phyloP scores from a whole-genome alignment of 2,888 invertebrate species.

The Heterodera filipjevi region DNA sequence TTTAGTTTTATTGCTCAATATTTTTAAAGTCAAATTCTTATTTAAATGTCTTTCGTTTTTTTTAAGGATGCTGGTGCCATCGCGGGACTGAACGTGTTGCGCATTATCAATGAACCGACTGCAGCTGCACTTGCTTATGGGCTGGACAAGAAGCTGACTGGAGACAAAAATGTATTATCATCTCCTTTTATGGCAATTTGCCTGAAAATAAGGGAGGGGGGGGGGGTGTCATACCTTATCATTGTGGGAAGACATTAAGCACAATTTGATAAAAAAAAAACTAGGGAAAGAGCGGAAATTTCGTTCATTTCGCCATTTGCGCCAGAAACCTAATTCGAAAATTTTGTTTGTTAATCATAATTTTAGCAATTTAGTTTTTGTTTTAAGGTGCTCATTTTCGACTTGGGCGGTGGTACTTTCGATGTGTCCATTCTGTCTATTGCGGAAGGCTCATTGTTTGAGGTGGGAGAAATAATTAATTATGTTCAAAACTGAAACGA shows the following conservation, averaged over 20 bases:
- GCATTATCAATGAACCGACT: conserved; percentile 55
- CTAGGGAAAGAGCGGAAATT: too few relatives aligned
- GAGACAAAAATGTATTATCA: conserved; percentile 69
- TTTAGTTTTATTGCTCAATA: too few relatives aligned
- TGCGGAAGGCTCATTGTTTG: conserved; percentile 77
- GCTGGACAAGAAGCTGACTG: conserved; percentile 44
- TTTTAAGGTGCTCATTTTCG: conserved; percentile 88
- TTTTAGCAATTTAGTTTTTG: too few relatives aligned
- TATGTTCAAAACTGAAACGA: background rate
- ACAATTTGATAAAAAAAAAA: background rate
- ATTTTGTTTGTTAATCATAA: too few relatives aligned
- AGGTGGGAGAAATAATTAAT: conserved; percentile 13
- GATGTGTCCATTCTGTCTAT: conserved; percentile 97
- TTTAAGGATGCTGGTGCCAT: conserved; percentile 66
- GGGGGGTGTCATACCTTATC: background rate
- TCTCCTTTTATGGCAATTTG: conserved; percentile 35
- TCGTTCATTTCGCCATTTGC: too few relatives aligned
- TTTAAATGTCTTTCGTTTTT: background rate
- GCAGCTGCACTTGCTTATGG: conserved; percentile 49
- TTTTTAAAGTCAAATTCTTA: background rate
- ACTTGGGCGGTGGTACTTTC: conserved; percentile 98
- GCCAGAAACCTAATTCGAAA: too few relatives aligned
- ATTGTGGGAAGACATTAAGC: background rate
- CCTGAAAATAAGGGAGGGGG: conserved; percentile 37
- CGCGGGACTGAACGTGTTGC: conserved; percentile 68